Evolutionary conservation across 2,113 vertebrate genomes (phyloP), one percentile per base, ranked within the genome.

Genomic region (Grammomys surdaster): DNA sequence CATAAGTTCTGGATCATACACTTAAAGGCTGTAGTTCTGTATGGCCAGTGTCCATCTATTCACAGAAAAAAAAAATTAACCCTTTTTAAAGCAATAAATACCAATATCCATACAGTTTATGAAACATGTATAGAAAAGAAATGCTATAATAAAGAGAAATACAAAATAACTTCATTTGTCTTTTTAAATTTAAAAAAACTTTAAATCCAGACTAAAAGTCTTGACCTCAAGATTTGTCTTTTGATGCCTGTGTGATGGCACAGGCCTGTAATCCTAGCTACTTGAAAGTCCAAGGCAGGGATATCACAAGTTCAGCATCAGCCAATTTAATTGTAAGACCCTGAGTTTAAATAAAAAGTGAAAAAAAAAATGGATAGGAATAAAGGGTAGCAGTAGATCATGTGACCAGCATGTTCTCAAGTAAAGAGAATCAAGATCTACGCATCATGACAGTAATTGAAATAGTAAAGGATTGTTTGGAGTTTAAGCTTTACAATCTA

Each of bases 131-230:
- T 67, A 76, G 16, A 88, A 72, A 87, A 65, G 60, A 95, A 89
- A 95, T 95, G 24, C 7, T 93, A 16, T 20, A 82, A 78, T 94
- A 95, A 95, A 91, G 9, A 33, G 90, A 90, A 95, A 51, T 73
- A 80, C 16, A 91, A 82, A 85, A 31, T 65, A 65, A 65, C 26
- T 84, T 92, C 24, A 81, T 93, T 89, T 85, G 92, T 40, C 56
- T 96, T 90, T 65, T 93, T n/a, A 78, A 88, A 87, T 51, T 43
- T 46, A 65, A 85, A 16, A 63, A 63, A 46, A 85, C 72, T 69
- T 91, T 82, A 94, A 94, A 51, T 60, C 9, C 3, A 91, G 43
- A 67, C 43, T 92, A 76, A 51, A 96, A 92, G 36, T 9, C 91
- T 93, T 70, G 26, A 90, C 43, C 31, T 97, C 96, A 88, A 91